Evolutionary conservation across 2,888 invertebrate genomes (phyloP).

Genomic region (Nymphalis polychloros): DNA sequence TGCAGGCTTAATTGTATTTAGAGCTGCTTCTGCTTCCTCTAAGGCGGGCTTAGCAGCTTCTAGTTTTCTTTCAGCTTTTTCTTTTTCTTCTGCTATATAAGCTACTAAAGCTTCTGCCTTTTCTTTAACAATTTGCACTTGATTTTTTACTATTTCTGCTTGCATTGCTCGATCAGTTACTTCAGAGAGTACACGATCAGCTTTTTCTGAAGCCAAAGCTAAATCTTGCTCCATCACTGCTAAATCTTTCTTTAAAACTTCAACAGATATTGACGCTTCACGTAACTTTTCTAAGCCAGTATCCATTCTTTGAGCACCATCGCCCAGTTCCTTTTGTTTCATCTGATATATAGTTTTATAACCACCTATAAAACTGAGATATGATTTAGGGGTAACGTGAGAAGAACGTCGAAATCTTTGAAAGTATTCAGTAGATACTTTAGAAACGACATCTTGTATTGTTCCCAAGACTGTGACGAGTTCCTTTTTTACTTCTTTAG

Average conservation of each 20-base stretch:
- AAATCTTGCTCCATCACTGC: slow-evolving; percentile 97
- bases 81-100: slow-evolving; percentile 94
- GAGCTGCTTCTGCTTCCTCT: slow-evolving; percentile 96
- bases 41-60: slow-evolving; percentile 98
- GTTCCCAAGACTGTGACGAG: slow-evolving; percentile 95
- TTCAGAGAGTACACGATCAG: slow-evolving; percentile 92
- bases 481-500: slow-evolving; percentile 89
- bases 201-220: slow-evolving; percentile 95
- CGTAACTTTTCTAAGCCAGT: slow-evolving; percentile 96
- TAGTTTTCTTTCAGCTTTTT: slow-evolving; percentile 93
- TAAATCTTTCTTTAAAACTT: slow-evolving; percentile 93
- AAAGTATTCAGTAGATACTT: slow-evolving; percentile 92
- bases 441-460: slow-evolving; percentile 95
- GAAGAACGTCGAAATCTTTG: slow-evolving; percentile 95
- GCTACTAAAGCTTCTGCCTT: slow-evolving; percentile 95
- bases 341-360: slow-evolving; percentile 96
- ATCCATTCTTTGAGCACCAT: slow-evolving; percentile 96
- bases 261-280: slow-evolving; percentile 96
- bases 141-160: slow-evolving; percentile 96
- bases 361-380: slow-evolving; percentile 96
- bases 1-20: slow-evolving; percentile 98
- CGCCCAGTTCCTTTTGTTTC: slow-evolving; percentile 93
- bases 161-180: slow-evolving; percentile 97
- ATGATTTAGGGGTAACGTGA: slow-evolving; percentile 98
- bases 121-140: slow-evolving; percentile 97